These are phyloP conservation scores for Elegia similella DNA, from an alignment of 2,888 invertebrate genomes.

Conservation along the genomic window DNA sequence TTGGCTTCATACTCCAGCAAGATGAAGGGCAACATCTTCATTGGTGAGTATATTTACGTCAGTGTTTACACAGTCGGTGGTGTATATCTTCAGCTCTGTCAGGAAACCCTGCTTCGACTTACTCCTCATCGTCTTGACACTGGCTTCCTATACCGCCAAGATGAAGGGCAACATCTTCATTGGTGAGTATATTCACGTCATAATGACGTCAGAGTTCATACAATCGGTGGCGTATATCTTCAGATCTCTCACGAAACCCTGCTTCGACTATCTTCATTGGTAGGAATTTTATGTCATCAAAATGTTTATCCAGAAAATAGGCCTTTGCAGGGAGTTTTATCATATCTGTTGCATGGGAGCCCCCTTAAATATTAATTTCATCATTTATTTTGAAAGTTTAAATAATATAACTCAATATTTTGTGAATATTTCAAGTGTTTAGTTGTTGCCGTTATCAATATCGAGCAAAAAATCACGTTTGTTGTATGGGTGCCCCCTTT, in stretches of 20 bases:
- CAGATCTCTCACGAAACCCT: conserved; percentile 98
- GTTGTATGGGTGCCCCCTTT: too few species aligned
- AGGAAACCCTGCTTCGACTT: conserved; percentile 98
- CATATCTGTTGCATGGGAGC: too few species aligned
- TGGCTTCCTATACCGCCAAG: conserved; percentile 91
- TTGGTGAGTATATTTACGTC: conserved; percentile 83
- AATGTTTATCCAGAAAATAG: too few species aligned
- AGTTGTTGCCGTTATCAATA: too few species aligned
- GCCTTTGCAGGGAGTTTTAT: too few species aligned
- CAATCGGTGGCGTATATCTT: too few species aligned
- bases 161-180: conserved; percentile 94
- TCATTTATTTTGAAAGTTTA: too few species aligned
- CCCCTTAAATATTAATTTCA: too few species aligned
- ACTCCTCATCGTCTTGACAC: conserved; percentile 93
- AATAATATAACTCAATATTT: too few species aligned
- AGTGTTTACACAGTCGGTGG: conserved; percentile 95
- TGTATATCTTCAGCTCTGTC: conserved; percentile 98
- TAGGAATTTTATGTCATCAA: too few species aligned
- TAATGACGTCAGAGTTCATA: conserved; percentile 87
- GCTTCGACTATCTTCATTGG: conserved; percentile 97
- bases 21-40: conserved; percentile 92
- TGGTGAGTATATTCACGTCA: conserved; percentile 65
- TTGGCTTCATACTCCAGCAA: conserved; percentile 92
- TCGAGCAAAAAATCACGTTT: too few species aligned
- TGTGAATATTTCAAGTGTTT: too few species aligned